Percentiles rank a stretch among this genome's conserved stretches.
Evolutionary conservation across 2,888 invertebrate species (phyloP).

Genomic region (Callimorpha dominula): DNA sequence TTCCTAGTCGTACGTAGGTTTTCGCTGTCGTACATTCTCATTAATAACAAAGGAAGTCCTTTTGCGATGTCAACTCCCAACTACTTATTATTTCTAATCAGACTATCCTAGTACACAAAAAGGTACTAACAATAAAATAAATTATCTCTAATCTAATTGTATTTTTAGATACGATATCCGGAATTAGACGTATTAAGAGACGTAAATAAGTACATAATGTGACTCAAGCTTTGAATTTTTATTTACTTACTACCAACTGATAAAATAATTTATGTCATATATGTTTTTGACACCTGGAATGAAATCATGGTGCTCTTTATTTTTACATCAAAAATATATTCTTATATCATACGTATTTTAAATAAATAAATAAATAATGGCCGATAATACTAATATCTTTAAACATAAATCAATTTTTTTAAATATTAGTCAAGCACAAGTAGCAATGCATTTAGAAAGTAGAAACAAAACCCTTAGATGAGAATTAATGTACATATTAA

Average conservation of each 20-base stretch:
- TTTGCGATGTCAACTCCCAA: no score
- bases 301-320: no score
- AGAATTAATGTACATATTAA: no score
- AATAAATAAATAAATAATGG: no score
- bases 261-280: no score
- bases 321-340: background rate
- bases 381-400: no score
- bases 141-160: background rate
- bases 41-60: no score
- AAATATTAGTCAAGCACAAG: no score
- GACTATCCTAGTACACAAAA: background rate
- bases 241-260: background rate
- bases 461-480: no score
- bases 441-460: no score
- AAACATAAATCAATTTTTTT: no score
- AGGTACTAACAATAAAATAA: background rate
- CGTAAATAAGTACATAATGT: background rate
- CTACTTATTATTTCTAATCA: background rate
- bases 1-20: background rate
- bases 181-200: background rate
- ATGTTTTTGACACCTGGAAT: background rate
- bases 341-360: background rate
- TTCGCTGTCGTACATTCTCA: no score
- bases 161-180: background rate
- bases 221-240: background rate